Base-by-base conservation (phyloP, 1,140 invertebrate genomes). In the Drosophila lacertosa region DNA sequence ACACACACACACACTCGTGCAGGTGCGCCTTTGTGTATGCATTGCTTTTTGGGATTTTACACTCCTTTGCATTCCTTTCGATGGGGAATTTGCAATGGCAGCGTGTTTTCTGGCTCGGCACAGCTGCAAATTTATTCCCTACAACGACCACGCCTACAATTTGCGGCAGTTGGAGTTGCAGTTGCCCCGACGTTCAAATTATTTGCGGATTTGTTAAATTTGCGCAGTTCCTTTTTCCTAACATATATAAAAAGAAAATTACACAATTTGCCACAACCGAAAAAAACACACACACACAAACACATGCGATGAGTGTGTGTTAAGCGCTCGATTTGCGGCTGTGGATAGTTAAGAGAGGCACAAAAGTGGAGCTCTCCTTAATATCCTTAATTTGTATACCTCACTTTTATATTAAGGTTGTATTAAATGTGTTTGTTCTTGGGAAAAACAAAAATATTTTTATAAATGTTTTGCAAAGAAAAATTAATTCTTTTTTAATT, bases 161-260 rank as follows among this genome's bases (percentile, higher is more conserved):
- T 51, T 29, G 29, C 42, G 10, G 22, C 37, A 29, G 22, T n/a
- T n/a, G n/a, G n/a, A n/a, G n/a, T n/a, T n/a, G n/a, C n/a, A n/a
- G n/a, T n/a, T 39, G 65, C 58, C 26, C 70, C 78, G 42, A 68
- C 64, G 77, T 66, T 80, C 77, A 84, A 86, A 86, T 86, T 86
- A 84, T 84, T 86, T 84, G 69, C 83, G 81, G 81, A 84, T 84
- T 84, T 84, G 81, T 74, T 81, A 74, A 76, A 74, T 81, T 84
- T 84, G 37, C 50, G 44, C 66, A 57, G 18, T 68, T 67, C 44
- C 54, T 63, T 55, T 79, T 76, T 75, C 58, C 57, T 37, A 50
- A 50, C 29, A 53, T 51, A 64, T 60, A 37, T 45, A 47, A n/a
- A 51, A 15, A 29, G 4, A 15, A 57, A 57, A 69, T 75, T 84